A percentile compares a stretch with the other conserved stretches of the same genome.
phyloP scores from a whole-genome alignment of 2,797 vertebrate species.

The Aplochiton taeniatus region DNA sequence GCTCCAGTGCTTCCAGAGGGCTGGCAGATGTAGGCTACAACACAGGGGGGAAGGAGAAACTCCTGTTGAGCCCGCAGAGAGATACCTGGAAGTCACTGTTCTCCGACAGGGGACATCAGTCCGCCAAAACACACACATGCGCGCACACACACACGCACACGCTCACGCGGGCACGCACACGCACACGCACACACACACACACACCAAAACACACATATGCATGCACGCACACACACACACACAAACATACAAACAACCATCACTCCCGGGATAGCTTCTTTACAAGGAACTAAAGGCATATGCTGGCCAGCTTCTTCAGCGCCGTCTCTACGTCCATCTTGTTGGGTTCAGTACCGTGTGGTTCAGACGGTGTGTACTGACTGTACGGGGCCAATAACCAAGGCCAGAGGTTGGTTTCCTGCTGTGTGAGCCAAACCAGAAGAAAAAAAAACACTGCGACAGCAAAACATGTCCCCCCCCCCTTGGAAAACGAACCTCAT shows the following conservation, averaged over 20 bases:
- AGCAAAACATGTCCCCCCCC: background rate
- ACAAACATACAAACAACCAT: background rate
- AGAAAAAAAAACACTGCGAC: background rate
- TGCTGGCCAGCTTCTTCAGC: too few relatives aligned
- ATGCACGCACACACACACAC: background rate
- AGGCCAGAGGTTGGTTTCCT: background rate
- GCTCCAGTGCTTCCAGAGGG: constrained; percentile 45
- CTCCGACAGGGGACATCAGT: constrained; percentile 4
- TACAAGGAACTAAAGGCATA: too few relatives aligned
- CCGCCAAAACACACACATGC: constrained; percentile 16
- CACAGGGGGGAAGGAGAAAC: constrained; percentile 27
- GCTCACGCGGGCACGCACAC: constrained; percentile 10
- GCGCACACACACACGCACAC: constrained; percentile 13
- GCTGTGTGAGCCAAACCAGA: background rate
- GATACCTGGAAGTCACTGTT: constrained; percentile 13
- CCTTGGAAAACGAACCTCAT: constrained; percentile 4
- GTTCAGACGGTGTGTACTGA: too few relatives aligned
- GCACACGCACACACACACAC: background rate
- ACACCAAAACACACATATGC: background rate
- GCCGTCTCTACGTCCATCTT: too few relatives aligned
- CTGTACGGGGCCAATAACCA: too few relatives aligned
- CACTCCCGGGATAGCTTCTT: too few relatives aligned
- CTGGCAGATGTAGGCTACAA: constrained; percentile 50
- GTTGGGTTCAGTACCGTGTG: too few relatives aligned
- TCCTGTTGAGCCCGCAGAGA: constrained; percentile 14